Evolutionary conservation across 2,888 invertebrate species (phyloP), one percentile per base, ranked within the genome.

Genomic region (Campopleginae sp.): DNA sequence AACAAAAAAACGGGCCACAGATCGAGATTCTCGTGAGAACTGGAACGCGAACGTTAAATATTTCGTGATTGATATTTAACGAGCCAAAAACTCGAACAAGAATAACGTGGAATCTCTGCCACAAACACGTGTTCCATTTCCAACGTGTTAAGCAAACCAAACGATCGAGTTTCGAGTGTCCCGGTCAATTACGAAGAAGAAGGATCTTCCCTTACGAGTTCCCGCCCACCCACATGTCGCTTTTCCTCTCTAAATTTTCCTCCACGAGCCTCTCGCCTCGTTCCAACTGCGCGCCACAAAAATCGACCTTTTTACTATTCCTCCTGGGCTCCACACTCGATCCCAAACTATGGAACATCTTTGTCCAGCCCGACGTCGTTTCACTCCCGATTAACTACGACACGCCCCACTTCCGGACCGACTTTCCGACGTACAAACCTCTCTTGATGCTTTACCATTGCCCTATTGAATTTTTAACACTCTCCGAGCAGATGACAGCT

Each of bases 351-450:
- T 80, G 27, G 44, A 51, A 17, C 48, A 81, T 70, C 46, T 31
- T 51, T 48, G 42, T 54, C 7, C 23, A 63, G 31, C 61, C 46
- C 66, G 58, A 82, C 68, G 80, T 79, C 84, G 71, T 85, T 86
- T 85, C 86, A 85, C 86, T 86, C 81, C 85, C 82, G 85, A 86
- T 86, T 86, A 85, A 84, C 86, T 54, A 31, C 65, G 82, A 79
- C 85, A 86, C 84, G 86, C 86, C 84, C 63, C 54, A 82, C 76
- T 82, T 86, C 85, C 82, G 81, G 46, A 65, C 80, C 38, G 31
- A 65, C 76, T 58, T 51, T 38, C 31, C 19, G 44, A 31, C 19
- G 46, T 12, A 54, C 38, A 58, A n/a, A 38, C 19, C n/a, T 38
- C n/a, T 38, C 19, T 19, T n/a, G 6, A 23, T 10, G 12, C 33